These are phyloP conservation scores for Diplodus sargus DNA, from an alignment of 2,797 vertebrate species.

Conservation along the genomic window DNA sequence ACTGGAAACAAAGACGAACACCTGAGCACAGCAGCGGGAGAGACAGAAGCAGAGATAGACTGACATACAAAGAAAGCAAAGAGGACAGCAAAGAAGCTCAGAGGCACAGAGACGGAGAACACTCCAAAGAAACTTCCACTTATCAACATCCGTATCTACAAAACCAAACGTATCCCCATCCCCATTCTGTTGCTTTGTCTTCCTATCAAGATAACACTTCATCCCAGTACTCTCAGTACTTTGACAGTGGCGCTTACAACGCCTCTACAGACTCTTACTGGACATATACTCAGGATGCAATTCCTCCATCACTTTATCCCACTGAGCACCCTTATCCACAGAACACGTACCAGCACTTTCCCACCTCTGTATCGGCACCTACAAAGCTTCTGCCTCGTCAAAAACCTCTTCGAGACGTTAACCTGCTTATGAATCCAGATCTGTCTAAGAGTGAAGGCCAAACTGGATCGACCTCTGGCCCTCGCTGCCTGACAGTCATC, in stretches of 20 bases:
- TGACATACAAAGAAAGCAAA: background rate
- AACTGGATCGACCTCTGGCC: background rate
- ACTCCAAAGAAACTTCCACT: background rate
- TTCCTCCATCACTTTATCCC: background rate
- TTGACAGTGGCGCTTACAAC: background rate
- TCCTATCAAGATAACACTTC: conserved; percentile 12
- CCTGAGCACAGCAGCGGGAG: background rate
- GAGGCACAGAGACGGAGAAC: background rate
- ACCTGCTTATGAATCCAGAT: conserved; percentile 40
- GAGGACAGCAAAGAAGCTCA: background rate
- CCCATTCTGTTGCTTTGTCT: conserved; percentile 4
- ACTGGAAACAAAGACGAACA: background rate
- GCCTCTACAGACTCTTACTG: conserved; percentile 14
- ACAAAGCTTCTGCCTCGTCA: fast-evolving
- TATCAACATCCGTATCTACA: conserved; percentile 21
- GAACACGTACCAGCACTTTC: background rate
- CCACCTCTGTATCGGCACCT: background rate
- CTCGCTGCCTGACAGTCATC: conserved; percentile 52
- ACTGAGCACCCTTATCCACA: background rate
- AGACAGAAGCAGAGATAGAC: conserved; percentile 4
- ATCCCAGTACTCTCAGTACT: conserved; percentile 22
- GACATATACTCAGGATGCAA: background rate
- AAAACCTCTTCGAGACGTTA: fast-evolving
- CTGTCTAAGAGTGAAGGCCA: conserved; percentile 64
- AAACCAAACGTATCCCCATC: background rate